Evolutionary conservation across 92 coral and sea anemone species (phyloP), one percentile per base, ranked within the genome.

Genomic region (Epizoanthus rinbou): DNA sequence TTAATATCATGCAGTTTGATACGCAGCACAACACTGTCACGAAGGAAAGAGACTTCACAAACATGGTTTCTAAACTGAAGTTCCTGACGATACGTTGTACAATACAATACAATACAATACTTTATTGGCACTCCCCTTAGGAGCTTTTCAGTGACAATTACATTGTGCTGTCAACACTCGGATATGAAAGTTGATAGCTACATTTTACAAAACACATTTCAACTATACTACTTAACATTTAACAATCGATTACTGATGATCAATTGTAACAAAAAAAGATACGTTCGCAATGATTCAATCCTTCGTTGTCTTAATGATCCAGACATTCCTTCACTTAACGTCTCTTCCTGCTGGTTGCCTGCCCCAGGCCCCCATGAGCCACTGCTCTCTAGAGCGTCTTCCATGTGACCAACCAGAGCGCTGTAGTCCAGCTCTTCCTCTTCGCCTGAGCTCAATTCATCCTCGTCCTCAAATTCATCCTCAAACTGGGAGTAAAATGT

Each of bases 401-500:
- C 85, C 91, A 95, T 88, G 35, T 92, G 98, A 62, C 89, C 92
- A 59, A 95, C 89, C 37, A 95, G 83, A 43, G 98, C 98, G 62
- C 92, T 83, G 60, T 81, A 88, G 22, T 95, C 98, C 59, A 89
- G 89, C 25, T 92, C 98, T 60, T 89, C 86, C 3, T 92, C 91
- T 21, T 64, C 90, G 6, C 80, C 73, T 3, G 90, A 65, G 57
- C 89, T 85, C 56, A 47, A 10, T 7, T 92, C 98, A 18, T 91
- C 97, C 57, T 90, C 93, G 21, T 91, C 94, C 85, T 95, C 98
- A 74, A 95, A 95, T 31, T 95, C 98, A 65, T 93, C 83, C 25
- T 95, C 98, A 87, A 95, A 95, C 88, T 95, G 98, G 15, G 98
- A 95, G 86, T 95, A 95, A 86, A 91, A 95, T 0, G 98, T 95